A percentile compares a stretch with the other conserved stretches of the same genome.
Conservation (phyloP, 2,113 vertebrate genomes). For the Dromiciops gliroides region DNA sequence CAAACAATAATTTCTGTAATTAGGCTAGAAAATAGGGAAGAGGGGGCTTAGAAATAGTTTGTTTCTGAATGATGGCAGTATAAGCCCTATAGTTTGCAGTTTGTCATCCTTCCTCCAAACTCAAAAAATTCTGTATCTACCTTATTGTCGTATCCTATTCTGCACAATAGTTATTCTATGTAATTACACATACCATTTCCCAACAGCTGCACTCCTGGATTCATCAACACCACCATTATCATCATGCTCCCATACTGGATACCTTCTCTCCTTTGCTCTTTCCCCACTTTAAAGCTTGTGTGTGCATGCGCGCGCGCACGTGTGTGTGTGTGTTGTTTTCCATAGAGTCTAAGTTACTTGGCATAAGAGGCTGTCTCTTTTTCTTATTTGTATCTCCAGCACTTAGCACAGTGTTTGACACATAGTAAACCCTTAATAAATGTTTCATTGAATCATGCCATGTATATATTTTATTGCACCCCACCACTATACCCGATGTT, state of each 20-base stretch:
- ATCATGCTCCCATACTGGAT: background rate
- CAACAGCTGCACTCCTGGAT: background rate
- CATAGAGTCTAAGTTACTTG: background rate
- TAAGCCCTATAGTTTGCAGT: background rate
- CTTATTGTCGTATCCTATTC: background rate
- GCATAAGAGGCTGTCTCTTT: background rate
- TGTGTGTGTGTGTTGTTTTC: background rate
- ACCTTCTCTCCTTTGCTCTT: background rate
- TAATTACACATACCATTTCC: background rate
- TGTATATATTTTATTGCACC: background rate
- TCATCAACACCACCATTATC: background rate
- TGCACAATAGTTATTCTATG: background rate
- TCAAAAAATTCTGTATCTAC: background rate
- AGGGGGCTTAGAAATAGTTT: background rate
- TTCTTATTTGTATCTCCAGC: background rate
- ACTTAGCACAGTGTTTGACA: background rate
- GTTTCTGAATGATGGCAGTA: background rate
- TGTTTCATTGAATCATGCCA: background rate
- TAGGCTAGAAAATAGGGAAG: background rate
- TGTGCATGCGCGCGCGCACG: too few relatives aligned
- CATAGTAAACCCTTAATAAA: background rate
- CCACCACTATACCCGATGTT: background rate
- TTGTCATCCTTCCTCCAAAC: background rate
- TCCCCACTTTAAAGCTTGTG: background rate
- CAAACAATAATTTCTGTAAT: slow-evolving; percentile 28